Percentiles rank a stretch among this genome's conserved stretches.
These are phyloP conservation scores for Betta splendens DNA, from an alignment of 2,797 vertebrate genomes.

Conservation along the genomic window DNA sequence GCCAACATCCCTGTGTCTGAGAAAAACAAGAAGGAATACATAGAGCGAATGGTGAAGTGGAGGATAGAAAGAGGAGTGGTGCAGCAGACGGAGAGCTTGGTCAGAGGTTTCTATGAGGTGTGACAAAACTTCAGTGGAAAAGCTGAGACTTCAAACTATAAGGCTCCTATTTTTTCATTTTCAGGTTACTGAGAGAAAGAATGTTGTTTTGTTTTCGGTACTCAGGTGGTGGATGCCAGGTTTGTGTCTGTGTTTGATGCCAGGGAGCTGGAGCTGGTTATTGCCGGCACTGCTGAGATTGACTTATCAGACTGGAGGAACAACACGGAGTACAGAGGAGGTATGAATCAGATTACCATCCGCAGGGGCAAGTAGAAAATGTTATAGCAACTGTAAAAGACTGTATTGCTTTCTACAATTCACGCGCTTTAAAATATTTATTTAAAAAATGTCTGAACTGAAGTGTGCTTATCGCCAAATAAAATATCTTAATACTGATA, in stretches of 20 bases:
- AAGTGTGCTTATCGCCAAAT: no score
- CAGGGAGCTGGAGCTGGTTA: conserved; percentile 94
- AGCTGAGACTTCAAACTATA: no score
- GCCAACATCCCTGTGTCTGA: conserved; percentile 91
- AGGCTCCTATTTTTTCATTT: background rate
- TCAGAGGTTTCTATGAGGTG: conserved; percentile 92
- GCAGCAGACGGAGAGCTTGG: conserved; percentile 92
- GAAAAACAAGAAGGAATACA: conserved; percentile 95
- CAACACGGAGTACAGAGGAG: conserved; percentile 96
- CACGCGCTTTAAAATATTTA: no score
- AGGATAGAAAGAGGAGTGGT: conserved; percentile 92
- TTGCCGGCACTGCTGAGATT: conserved; percentile 96
- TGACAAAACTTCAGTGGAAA: no score
- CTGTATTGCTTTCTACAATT: no score
- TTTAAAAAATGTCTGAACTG: no score
- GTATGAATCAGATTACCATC: conserved; percentile 72
- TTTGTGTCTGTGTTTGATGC: conserved; percentile 96
- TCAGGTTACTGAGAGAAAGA: background rate
- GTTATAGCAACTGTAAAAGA: no score
- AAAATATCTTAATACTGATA: no score
- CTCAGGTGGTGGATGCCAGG: conserved; percentile 94
- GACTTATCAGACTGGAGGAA: conserved; percentile 95
- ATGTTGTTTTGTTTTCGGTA: background rate
- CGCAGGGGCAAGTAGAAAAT: no score
- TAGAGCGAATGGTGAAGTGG: conserved; percentile 95